Base-by-base conservation (phyloP, 2,113 vertebrate species). In the Hoplias malabaricus region DNA sequence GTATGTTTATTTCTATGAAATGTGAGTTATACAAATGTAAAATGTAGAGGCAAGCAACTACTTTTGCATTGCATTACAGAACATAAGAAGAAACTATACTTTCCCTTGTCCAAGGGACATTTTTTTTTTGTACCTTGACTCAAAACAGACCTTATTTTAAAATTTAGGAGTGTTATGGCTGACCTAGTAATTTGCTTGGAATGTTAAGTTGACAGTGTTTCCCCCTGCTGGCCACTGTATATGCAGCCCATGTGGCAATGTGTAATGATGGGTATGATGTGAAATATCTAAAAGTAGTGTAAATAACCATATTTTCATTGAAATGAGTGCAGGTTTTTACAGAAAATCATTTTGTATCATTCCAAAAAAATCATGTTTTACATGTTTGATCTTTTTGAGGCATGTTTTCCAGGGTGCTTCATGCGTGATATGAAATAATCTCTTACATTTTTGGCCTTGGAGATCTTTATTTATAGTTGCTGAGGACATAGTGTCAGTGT, bases 391-490 rank as follows among this genome's bases (percentile, higher is more conserved):
- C 1, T 29, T 6, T 68, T 19, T 9, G 8, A 3, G 6, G 6
- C 25, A 43, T 46, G 4, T 19, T 36, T 33, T 31, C 21, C n/a
- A 42, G 13, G 33, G 56, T 25, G 10, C 10, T 14, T 63, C 23
- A 7, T 27, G 2, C 10, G 8, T 56, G 25, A 59, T 66, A 40
- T 66, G 74, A 59, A 48, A 66, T 25, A 14, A 81, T 23, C 59
- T 59, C 14, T 61, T 12, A 50, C 27, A 50, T 69, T 42, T 71
- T 31, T 14, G 7, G 53, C 63, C 33, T 42, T 12, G 33, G 27
- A 54, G 50, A 13, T 7, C 53, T 74, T 74, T 82, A 71, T 82
- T 79, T 71, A 76, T 75, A 82, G 59, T 68, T 68, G 68, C 76
- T 4, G 65, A 76, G 77, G 38, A 69, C 75, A 69, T 8, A 12